phyloP scores from a whole-genome alignment of 2,797 vertebrate species.

The Adelosebastes latens region DNA sequence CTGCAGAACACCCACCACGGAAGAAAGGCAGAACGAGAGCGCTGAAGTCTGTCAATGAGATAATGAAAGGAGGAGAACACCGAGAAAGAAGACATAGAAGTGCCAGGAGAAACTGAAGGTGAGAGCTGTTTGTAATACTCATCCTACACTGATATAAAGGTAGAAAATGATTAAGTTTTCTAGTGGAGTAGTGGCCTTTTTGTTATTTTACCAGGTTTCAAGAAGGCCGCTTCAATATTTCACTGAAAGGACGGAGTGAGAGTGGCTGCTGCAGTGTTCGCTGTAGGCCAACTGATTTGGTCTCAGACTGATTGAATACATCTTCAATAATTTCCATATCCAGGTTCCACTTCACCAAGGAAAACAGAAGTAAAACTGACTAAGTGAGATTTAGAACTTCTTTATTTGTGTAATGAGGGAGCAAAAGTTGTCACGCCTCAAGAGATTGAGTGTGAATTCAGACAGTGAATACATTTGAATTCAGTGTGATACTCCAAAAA shows the following conservation, averaged over 20 bases:
- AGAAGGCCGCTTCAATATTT: background rate
- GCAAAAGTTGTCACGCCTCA: background rate
- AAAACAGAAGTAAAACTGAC: background rate
- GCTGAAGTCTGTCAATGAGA: constrained; percentile 48
- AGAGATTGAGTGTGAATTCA: background rate
- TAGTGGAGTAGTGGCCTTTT: background rate
- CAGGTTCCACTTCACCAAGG: background rate
- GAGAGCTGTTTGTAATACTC: constrained; percentile 10
- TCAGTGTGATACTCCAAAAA: background rate
- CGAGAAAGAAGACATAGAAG: constrained; percentile 24
- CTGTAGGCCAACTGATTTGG: background rate
- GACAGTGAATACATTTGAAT: background rate
- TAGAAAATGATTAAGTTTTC: background rate
- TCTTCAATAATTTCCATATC: background rate
- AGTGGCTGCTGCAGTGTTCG: background rate
- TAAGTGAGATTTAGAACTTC: background rate
- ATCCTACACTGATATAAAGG: background rate
- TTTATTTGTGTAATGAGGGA: background rate
- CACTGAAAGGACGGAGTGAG: background rate
- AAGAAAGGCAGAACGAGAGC: constrained; percentile 65
- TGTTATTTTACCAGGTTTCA: background rate
- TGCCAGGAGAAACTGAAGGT: constrained; percentile 48
- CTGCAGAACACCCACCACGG: constrained; percentile 83
- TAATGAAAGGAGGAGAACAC: constrained; percentile 48
- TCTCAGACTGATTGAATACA: background rate